These are phyloP conservation scores for Harpagifer antarcticus DNA, from an alignment of 2,797 vertebrate species.

Conservation along the genomic window DNA sequence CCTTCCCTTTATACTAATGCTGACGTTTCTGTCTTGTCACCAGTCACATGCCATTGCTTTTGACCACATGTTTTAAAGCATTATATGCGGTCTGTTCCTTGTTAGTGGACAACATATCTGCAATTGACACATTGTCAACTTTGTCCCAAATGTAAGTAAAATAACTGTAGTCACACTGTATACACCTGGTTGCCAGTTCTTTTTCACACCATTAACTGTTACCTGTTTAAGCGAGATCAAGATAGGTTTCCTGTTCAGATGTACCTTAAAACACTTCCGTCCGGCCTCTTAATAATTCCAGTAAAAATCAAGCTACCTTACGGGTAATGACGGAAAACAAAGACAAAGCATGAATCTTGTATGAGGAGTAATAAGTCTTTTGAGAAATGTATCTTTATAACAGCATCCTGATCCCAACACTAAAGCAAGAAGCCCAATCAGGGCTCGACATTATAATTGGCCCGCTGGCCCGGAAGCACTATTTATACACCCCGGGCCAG, in stretches of 20 bases:
- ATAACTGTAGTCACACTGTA: not conserved
- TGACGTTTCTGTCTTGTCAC: conserved; percentile 23
- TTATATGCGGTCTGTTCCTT: conserved; percentile 45
- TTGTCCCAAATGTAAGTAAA: conserved; percentile 6
- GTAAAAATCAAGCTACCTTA: not conserved
- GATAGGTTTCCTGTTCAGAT: too few species aligned
- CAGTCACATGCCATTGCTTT: conserved; percentile 29
- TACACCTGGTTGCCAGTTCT: too few species aligned
- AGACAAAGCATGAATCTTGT: conserved; percentile 21
- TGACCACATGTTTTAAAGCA: conserved; percentile 20
- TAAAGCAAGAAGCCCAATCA: not conserved
- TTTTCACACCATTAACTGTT: too few species aligned
- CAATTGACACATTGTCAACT: conserved; percentile 7
- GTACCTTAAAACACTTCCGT: not conserved
- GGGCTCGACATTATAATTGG: too few species aligned
- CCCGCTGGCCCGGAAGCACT: too few species aligned
- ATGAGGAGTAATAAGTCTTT: conserved; percentile 3
- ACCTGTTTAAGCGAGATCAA: too few species aligned
- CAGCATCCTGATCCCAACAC: not conserved
- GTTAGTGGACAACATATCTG: not conserved
- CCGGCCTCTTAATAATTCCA: not conserved
- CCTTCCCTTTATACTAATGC: not conserved
- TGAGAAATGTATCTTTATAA: conserved; percentile 15
- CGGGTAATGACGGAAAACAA: conserved; percentile 16
- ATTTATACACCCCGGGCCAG: too few species aligned